phyloP scores from a whole-genome alignment of 1,140 invertebrate species.

The Brachionus rotundiformis region DNA sequence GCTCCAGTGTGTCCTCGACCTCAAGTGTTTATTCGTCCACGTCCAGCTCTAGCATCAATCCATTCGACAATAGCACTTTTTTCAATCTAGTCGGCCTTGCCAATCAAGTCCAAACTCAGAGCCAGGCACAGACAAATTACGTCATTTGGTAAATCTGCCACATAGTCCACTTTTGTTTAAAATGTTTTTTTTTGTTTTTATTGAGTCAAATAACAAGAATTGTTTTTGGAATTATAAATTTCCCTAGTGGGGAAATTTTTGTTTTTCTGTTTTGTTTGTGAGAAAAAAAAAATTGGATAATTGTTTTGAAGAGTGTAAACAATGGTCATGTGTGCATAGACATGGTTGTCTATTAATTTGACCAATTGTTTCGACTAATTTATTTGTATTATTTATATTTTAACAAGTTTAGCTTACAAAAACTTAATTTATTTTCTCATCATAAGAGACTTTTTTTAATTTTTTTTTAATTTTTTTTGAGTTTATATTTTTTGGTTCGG shows the following conservation, averaged over 20 bases:
- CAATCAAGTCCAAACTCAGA: neutral
- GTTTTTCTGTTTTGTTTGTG: constrained; percentile 33
- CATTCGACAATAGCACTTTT: neutral
- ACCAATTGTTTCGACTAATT: neutral
- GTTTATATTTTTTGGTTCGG: neutral
- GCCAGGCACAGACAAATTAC: neutral
- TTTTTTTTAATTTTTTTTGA: neutral
- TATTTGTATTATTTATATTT: constrained; percentile 23
- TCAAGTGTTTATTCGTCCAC: neutral
- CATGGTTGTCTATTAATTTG: neutral
- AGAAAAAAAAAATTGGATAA: neutral
- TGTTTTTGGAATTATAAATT: constrained; percentile 46
- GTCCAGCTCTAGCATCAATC: neutral
- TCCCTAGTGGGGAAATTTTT: constrained; percentile 42
- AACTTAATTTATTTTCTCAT: constrained; percentile 5
- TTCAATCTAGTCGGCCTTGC: neutral
- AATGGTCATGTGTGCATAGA: neutral
- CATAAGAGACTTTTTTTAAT: neutral
- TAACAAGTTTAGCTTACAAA: constrained; percentile 4
- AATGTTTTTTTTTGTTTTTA: constrained; percentile 44
- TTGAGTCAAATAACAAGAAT: neutral
- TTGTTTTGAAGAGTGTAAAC: neutral
- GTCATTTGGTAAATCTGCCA: constrained; percentile 11
- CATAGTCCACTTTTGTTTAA: neutral
- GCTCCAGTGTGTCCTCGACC: constrained; percentile 20